These are phyloP conservation scores for Clarias laeviceps DNA, from an alignment of 2,797 vertebrate species.

Conservation along the genomic window DNA sequence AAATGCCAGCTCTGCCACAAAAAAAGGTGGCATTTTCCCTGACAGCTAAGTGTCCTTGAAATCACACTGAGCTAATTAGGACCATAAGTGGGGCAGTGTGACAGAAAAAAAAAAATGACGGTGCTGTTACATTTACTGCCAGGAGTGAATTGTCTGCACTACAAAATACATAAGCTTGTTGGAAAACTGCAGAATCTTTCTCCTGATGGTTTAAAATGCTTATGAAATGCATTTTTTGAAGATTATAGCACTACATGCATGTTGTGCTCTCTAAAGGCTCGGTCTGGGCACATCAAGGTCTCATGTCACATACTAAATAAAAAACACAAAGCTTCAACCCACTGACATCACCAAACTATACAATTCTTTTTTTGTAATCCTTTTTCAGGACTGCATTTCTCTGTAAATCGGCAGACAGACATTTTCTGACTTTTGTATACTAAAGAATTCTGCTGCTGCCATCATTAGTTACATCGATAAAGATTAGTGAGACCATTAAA, in stretches of 20 bases:
- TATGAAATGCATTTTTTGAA: conserved; percentile 38
- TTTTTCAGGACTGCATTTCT: no score
- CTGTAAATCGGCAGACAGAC: no score
- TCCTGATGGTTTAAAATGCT: conserved; percentile 36
- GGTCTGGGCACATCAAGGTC: conserved; percentile 58
- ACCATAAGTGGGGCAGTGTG: conserved; percentile 69
- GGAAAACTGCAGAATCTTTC: conserved; percentile 58
- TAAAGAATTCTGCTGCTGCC: no score
- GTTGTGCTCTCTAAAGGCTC: conserved; percentile 38
- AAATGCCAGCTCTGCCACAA: conserved; percentile 1
- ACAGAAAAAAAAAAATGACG: conserved; percentile 33
- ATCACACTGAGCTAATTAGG: conserved; percentile 70
- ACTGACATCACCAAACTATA: no score
- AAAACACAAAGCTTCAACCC: no score
- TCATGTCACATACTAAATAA: conserved; percentile 4
- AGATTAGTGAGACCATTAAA: no score
- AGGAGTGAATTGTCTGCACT: conserved; percentile 66
- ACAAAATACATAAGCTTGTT: conserved; percentile 70
- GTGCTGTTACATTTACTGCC: conserved; percentile 45
- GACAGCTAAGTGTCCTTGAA: conserved; percentile 60
- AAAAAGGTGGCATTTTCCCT: conserved; percentile 67
- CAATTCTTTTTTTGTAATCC: no score
- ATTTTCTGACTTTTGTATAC: no score
- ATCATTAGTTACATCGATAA: no score
- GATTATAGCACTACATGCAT: conserved; percentile 39